Conservation (phyloP, 2,888 invertebrate genomes). For the Mimachlamys varia region DNA sequence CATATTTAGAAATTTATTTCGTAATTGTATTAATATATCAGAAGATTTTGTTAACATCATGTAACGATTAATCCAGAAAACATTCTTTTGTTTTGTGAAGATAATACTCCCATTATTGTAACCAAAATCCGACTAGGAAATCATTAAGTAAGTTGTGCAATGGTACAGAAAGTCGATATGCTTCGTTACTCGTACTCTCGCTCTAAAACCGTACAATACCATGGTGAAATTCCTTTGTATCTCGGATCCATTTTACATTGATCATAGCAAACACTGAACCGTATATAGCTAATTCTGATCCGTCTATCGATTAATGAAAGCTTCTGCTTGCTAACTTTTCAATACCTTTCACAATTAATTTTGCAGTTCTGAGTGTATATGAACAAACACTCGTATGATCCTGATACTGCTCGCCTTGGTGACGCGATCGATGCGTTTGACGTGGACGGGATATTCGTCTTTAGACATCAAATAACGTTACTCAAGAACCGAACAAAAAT, state of each 20-base stretch:
- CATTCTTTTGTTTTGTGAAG: no score
- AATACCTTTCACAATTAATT: constrained; percentile 29
- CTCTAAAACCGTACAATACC: no score
- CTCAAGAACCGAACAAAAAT: neutral
- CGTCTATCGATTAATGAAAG: neutral
- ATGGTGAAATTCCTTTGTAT: no score
- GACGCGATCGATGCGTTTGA: neutral
- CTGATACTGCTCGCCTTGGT: neutral
- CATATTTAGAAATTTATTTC: no score
- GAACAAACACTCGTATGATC: neutral
- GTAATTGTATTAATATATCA: no score
- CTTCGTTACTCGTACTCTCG: neutral
- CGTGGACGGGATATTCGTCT: neutral
- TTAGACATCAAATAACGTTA: neutral
- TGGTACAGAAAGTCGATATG: neutral
- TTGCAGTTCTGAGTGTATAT: neutral
- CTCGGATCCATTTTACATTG: neutral
- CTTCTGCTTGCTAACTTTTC: neutral
- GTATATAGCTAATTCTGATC: neutral
- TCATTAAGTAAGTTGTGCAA: neutral
- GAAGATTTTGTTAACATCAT: no score
- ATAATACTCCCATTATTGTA: no score
- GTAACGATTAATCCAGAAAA: no score
- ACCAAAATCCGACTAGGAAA: no score
- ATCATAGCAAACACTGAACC: neutral